phyloP scores from a whole-genome alignment of 2,113 vertebrate species.

The Vireo altiloquus region DNA sequence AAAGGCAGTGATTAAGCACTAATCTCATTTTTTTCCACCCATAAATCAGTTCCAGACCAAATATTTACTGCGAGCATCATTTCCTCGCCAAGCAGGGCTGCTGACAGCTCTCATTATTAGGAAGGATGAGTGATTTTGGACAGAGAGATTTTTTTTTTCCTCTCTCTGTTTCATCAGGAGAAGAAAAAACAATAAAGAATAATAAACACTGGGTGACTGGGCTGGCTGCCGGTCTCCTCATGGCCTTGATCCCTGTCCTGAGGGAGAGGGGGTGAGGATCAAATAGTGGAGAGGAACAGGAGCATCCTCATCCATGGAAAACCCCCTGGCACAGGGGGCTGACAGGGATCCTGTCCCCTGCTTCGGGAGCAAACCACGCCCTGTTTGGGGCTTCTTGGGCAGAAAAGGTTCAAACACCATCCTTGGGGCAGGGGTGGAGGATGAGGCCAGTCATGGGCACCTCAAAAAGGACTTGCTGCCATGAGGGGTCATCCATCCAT shows the following conservation, averaged over 20 bases:
- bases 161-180: neutral
- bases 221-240: neutral
- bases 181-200: neutral
- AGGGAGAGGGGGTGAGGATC: rapidly evolving
- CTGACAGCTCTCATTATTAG: constrained; percentile 77
- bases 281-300: neutral
- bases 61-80: constrained; percentile 76
- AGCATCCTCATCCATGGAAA: neutral
- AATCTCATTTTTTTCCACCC: constrained; percentile 69
- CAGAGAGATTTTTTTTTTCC: constrained; percentile 54
- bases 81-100: constrained; percentile 69
- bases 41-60: constrained; percentile 82
- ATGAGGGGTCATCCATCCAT: neutral
- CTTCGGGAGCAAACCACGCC: neutral
- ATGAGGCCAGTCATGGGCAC: neutral
- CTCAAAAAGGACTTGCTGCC: neutral
- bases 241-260: neutral
- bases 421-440: neutral
- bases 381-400: neutral
- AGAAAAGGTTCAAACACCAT: neutral
- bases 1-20: constrained; percentile 61
- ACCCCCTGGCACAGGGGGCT: neutral
- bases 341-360: neutral
- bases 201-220: neutral
- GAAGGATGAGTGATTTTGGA: constrained; percentile 76